phyloP scores from a whole-genome alignment of 2,797 vertebrate genomes.

The Microhierax caerulescens region DNA sequence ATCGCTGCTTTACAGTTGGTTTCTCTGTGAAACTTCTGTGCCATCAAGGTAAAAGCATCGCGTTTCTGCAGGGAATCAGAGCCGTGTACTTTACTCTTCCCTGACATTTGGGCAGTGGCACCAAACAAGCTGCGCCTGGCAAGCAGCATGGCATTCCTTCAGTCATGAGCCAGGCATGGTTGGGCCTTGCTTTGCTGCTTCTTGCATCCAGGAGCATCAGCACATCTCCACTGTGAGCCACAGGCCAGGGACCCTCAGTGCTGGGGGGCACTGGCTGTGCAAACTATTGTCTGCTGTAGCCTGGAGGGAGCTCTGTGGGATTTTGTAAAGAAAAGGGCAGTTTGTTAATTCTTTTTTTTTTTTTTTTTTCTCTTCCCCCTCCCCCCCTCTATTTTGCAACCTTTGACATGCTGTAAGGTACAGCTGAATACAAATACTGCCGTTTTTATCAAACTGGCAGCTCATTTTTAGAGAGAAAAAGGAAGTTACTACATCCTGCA shows the following conservation, averaged over 20 bases:
- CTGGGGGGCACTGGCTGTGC: background rate
- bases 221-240: background rate
- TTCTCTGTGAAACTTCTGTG: background rate
- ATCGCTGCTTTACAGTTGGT: background rate
- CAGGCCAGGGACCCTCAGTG: background rate
- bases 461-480: background rate
- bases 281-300: rapidly evolving
- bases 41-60: background rate
- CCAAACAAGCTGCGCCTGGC: background rate
- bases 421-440: background rate
- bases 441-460: background rate
- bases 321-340: background rate
- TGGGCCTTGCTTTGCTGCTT: background rate
- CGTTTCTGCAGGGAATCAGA: background rate
- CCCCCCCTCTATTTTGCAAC: background rate
- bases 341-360: background rate
- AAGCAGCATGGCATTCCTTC: rapidly evolving
- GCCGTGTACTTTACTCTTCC: rapidly evolving
- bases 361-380: no score
- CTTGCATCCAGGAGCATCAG: background rate
- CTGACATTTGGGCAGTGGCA: background rate
- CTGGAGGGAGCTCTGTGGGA: background rate
- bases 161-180: background rate
- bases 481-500: background rate
- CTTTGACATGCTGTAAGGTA: background rate